A percentile compares a stretch with the other conserved stretches of the same genome.
These are phyloP conservation scores for Theretra japonica DNA, from an alignment of 2,888 invertebrate species.

Conservation along the genomic window DNA sequence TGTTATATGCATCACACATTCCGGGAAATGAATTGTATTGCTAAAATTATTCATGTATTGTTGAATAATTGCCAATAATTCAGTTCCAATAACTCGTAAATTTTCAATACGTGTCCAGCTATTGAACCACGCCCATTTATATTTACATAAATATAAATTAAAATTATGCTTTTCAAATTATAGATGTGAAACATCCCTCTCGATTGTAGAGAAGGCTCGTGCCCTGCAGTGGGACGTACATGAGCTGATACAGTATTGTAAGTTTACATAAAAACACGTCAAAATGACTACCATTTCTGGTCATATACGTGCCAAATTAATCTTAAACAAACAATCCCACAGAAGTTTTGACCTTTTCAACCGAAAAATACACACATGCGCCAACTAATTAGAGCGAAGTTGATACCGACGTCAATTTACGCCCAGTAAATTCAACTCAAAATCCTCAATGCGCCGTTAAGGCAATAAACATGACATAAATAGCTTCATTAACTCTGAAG, in stretches of 20 bases:
- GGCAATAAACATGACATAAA: slow-evolving; percentile 83
- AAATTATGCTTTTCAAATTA: too few species aligned
- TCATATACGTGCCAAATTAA: background rate
- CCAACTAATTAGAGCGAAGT: slow-evolving; percentile 68
- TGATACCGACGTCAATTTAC: slow-evolving; percentile 78
- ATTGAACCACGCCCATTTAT: background rate
- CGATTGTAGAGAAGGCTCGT: too few species aligned
- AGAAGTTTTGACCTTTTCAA: background rate
- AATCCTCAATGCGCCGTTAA: slow-evolving; percentile 79
- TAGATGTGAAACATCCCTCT: too few species aligned
- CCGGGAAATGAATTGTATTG: background rate
- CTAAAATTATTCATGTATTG: slow-evolving; percentile 6
- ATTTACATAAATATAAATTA: too few species aligned
- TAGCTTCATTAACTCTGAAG: slow-evolving; percentile 79
- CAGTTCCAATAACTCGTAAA: background rate
- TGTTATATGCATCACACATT: background rate
- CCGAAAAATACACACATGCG: slow-evolving; percentile 53
- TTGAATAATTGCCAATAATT: slow-evolving; percentile 10
- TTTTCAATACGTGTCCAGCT: background rate
- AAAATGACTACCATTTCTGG: background rate
- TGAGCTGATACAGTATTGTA: background rate
- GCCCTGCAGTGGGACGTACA: too few species aligned
- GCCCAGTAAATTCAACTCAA: slow-evolving; percentile 78
- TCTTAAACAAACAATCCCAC: background rate
- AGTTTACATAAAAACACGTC: background rate